Percentiles rank a stretch among this genome's conserved stretches.
Conservation (phyloP, 1,140 invertebrate genomes). For the Drosophila tropicalis region DNA sequence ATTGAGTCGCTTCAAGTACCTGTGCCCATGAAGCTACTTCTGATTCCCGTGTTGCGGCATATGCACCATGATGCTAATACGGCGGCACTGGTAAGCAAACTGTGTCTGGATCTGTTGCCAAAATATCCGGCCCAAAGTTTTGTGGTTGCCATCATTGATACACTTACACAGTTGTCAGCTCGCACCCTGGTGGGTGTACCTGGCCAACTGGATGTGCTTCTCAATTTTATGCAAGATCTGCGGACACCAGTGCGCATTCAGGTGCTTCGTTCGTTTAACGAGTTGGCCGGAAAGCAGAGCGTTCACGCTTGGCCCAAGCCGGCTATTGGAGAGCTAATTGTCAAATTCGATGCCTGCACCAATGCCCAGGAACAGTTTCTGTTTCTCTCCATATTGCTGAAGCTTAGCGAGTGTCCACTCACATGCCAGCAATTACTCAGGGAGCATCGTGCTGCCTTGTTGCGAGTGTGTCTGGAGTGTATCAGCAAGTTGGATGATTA, state of each 20-base stretch:
- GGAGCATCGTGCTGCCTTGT: constrained; percentile 84
- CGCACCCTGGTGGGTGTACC: constrained; percentile 96
- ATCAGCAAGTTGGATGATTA: constrained; percentile 86
- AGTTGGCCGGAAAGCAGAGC: constrained; percentile 89
- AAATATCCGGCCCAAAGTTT: constrained; percentile 95
- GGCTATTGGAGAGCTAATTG: constrained; percentile 87
- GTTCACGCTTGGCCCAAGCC: constrained; percentile 92
- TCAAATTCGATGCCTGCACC: constrained; percentile 71
- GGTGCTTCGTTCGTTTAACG: constrained; percentile 89
- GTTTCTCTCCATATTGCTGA: constrained; percentile 83
- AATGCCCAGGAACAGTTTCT: constrained; percentile 76
- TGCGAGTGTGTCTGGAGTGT: constrained; percentile 84
- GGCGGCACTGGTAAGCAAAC: constrained; percentile 90
- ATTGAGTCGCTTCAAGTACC: constrained; percentile 96
- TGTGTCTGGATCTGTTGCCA: constrained; percentile 92
- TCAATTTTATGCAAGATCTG: constrained; percentile 85
- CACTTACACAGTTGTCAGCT: constrained; percentile 93
- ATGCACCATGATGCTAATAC: constrained; percentile 96
- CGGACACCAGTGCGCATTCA: constrained; percentile 89
- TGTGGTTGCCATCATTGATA: constrained; percentile 92
- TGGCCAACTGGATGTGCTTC: constrained; percentile 89
- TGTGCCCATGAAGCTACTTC: constrained; percentile 94
- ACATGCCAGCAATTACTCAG: constrained; percentile 84
- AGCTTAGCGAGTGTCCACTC: constrained; percentile 85
- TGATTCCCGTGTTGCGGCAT: constrained; percentile 95